Evolutionary conservation across 2,888 invertebrate species (phyloP), one percentile per base, ranked within the genome.

Genomic region (Lysandra coridon): DNA sequence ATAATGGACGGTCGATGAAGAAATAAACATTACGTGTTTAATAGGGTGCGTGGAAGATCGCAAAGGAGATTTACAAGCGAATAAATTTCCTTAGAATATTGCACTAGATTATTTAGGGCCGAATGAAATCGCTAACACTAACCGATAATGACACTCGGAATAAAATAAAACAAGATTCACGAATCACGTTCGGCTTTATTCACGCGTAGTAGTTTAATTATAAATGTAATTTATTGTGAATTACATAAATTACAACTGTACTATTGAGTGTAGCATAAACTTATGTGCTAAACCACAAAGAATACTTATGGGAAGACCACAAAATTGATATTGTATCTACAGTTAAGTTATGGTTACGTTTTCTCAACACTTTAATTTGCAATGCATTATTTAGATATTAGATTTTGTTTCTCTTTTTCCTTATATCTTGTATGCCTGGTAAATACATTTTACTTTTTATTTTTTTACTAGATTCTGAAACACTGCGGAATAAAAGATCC

Each of bases 1-100:
- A 90, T 90, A 88, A 85, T 83, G 74, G 79, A 81, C 79, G 80
- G 80, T 81, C 81, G 82, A 82, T 82, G 82, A 80, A 81, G 81
- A 82, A 83, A 82, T 82, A 83, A 82, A 82, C 82, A 82, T 80
- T 79, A 80, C 79, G 77, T 79, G 81, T 81, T 82, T 81, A 81
- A 83, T 83, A 80, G 81, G 78, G 79, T 81, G 75, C 73, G 80
- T 79, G 81, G 80, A 81, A 82, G 83, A 83, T 81, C 81, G 80
- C 82, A 79, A 81, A 80, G 80, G 78, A 79, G 78, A 81, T 83
- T 82, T 81, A 83, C 81, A 80, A 78, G 77, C 80, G 78, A 80
- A 83, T 83, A 82, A 83, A 82, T 82, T 82, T 80, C 80, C 80
- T 80, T 76, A 81, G 81, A 82, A 82, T 83, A 81, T 82, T 82